Base-by-base conservation (phyloP, 2,888 invertebrate genomes). In the Leucophenga maculata region DNA sequence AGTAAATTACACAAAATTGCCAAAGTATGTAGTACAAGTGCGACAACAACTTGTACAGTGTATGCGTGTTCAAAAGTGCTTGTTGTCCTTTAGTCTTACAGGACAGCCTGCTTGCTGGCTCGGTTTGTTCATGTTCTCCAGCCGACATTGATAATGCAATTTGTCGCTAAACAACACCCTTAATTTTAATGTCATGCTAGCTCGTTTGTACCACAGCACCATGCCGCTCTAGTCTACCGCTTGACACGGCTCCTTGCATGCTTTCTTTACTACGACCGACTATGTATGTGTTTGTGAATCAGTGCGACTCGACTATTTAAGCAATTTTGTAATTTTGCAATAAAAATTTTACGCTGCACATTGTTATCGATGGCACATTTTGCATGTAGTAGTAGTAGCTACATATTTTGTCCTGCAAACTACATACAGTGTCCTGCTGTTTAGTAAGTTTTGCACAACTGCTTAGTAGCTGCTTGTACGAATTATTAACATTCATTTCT, bases 1-100 rank as follows among this genome's bases (percentile, higher is more conserved):
- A 82, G 79, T 82, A 78, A 76, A 77, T 78, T 74, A 74, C 69
- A 68, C 70, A 66, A 72, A 78, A 75, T 77, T 78, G 74, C 57
- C 67, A 74, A 74, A 77, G 75, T 72, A 74, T 71, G 75, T 73
- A 64, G 46, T 46, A 64, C 46, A 64, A 22, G n/a, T 48, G 50
- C 50, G 18, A 50, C 50, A 50, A 50, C 50, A 50, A 50, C 50
- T 16, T 39, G 39, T 39, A 11, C 39, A 6, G 65, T 68, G 22
- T 26, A 14, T n/a, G 31, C 57, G 31, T 57, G n/a, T 26, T n/a
- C 57, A 57, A 57, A 32, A 31, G n/a, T 39, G 13, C 20, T 20
- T 62, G 44, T 39, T 62, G 62, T 44, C 20, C 39, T 20, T 22
- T 46, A 1, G 9, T 22, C 46, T 62, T 62, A 16, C 39, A 62